phyloP scores from a whole-genome alignment of 1,140 invertebrate species.

The Neodiprion pinetum region DNA sequence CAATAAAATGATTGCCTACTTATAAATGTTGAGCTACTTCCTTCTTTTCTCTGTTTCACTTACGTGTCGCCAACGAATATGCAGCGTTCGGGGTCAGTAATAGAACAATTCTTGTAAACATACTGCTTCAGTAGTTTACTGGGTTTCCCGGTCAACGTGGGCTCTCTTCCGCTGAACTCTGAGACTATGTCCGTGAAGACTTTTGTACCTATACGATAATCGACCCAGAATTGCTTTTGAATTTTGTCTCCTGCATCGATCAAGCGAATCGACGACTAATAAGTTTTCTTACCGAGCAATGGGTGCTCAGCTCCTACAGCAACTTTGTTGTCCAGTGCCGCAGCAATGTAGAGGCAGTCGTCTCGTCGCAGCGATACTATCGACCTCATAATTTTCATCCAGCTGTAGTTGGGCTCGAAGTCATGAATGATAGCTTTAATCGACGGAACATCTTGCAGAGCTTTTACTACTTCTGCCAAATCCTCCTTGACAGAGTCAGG shows the following conservation, averaged over 20 bases:
- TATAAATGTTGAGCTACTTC: background rate
- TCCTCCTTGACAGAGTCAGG: slow-evolving; percentile 26
- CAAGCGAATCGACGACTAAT: slow-evolving; percentile 59
- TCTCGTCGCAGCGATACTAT: slow-evolving; percentile 32
- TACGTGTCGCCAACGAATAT: slow-evolving; percentile 70
- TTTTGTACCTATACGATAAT: slow-evolving; percentile 55
- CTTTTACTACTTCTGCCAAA: background rate
- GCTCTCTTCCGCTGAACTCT: slow-evolving; percentile 49
- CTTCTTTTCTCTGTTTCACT: slow-evolving; percentile 31
- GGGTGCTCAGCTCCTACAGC: slow-evolving; percentile 47
- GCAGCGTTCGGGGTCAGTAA: slow-evolving; percentile 61
- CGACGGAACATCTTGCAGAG: slow-evolving; percentile 25
- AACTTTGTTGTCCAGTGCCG: slow-evolving; percentile 31
- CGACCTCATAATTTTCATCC: slow-evolving; percentile 38
- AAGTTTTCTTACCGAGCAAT: slow-evolving; percentile 61
- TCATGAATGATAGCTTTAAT: slow-evolving; percentile 48
- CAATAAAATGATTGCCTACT: background rate
- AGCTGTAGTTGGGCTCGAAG: slow-evolving; percentile 38
- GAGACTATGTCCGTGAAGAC: slow-evolving; percentile 59
- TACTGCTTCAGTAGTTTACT: slow-evolving; percentile 57
- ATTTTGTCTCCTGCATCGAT: slow-evolving; percentile 46
- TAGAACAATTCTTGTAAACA: slow-evolving; percentile 51
- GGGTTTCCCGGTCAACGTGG: slow-evolving; percentile 63
- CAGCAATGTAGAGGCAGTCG: slow-evolving; percentile 39
- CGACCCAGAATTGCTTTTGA: slow-evolving; percentile 22